phyloP scores from a whole-genome alignment of 2,797 vertebrate species.

The Mus spretus region DNA sequence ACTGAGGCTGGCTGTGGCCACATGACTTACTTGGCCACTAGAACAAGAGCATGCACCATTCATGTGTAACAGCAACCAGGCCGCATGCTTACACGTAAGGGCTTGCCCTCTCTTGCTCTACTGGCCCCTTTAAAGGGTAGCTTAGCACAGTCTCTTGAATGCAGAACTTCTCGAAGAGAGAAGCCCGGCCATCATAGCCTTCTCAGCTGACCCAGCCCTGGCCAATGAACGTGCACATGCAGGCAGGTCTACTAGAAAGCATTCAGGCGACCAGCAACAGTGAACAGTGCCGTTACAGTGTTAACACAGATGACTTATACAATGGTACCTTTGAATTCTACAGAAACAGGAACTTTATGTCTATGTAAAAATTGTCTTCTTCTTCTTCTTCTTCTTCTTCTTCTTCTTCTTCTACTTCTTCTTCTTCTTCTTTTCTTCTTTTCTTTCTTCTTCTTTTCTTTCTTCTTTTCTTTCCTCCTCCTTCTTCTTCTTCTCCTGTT shows the following conservation, averaged over 20 bases:
- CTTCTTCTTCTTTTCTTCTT: rapidly evolving
- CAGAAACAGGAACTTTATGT: constrained; percentile 33
- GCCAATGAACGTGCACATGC: background rate
- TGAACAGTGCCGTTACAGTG: background rate
- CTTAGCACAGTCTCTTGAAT: background rate
- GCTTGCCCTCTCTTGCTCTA: background rate
- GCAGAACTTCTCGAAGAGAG: background rate
- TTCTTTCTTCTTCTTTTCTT: background rate
- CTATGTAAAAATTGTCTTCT: background rate
- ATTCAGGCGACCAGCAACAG: background rate
- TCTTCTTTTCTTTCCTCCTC: background rate
- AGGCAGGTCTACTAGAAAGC: background rate
- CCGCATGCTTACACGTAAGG: background rate
- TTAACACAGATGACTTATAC: background rate
- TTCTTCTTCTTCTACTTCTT: rapidly evolving
- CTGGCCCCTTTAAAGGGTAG: background rate
- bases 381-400: background rate
- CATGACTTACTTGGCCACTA: background rate
- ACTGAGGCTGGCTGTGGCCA: background rate
- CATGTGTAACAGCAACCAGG: background rate
- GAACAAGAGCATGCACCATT: background rate
- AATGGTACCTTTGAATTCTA: constrained; percentile 29
- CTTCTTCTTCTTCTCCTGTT: too few relatives aligned
- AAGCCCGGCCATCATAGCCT: background rate
- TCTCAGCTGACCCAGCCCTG: background rate